Percentiles rank a stretch among this genome's conserved stretches.
These are phyloP conservation scores for Platichthys stellatus DNA, from an alignment of 2,113 vertebrate species.

Conservation along the genomic window DNA sequence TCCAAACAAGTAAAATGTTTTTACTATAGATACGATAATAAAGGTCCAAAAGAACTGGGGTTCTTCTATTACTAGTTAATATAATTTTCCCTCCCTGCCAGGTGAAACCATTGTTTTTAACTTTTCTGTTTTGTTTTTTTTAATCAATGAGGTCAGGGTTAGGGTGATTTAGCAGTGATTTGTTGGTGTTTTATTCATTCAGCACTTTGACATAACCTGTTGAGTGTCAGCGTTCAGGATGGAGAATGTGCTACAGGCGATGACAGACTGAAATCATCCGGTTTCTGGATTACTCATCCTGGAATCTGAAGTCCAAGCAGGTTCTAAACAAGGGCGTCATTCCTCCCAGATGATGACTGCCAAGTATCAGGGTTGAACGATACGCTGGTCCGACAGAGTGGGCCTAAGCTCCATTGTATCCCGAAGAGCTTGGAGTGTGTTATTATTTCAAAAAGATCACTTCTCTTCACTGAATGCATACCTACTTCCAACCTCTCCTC, in stretches of 20 bases:
- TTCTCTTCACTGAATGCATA: not conserved
- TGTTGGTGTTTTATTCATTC: not conserved
- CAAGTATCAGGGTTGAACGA: conserved; percentile 32
- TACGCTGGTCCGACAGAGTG: not conserved
- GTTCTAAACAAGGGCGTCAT: not conserved
- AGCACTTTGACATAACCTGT: not conserved
- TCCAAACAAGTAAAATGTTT: too few species aligned
- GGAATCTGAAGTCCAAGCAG: conserved; percentile 21
- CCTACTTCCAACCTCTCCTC: not conserved
- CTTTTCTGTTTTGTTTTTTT: too few species aligned
- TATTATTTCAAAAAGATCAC: not conserved
- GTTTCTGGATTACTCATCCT: conserved; percentile 46
- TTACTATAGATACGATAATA: too few species aligned
- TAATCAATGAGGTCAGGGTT: too few species aligned
- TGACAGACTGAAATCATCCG: not conserved
- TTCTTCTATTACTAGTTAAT: too few species aligned
- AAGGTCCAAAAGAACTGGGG: too few species aligned
- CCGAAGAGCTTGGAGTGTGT: not conserved
- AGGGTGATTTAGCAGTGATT: too few species aligned
- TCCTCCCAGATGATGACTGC: not conserved
- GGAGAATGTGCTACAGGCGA: not conserved
- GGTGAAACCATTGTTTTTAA: too few species aligned
- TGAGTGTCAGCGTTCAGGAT: not conserved
- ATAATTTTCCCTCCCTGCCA: too few species aligned
- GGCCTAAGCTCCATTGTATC: not conserved